Percentiles rank a stretch among this genome's conserved stretches.
These are phyloP conservation scores for Busseola fusca DNA, from an alignment of 2,888 invertebrate genomes.

Conservation along the genomic window DNA sequence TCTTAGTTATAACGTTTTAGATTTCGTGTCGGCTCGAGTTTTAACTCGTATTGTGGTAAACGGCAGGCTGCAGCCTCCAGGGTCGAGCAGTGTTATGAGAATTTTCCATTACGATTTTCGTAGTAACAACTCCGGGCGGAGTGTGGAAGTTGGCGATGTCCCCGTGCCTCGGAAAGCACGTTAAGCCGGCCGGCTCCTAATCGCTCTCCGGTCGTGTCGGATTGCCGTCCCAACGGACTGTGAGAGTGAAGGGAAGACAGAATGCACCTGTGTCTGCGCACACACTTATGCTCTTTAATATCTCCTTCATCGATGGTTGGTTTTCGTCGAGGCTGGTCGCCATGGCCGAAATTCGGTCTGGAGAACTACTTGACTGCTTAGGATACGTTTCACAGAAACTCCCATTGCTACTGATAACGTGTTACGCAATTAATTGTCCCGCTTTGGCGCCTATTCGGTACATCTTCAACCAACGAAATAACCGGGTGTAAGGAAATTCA, in stretches of 20 bases:
- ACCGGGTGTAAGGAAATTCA: neutral
- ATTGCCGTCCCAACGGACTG: neutral
- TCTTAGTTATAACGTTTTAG: conserved; percentile 30
- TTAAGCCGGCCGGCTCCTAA: neutral
- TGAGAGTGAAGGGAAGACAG: neutral
- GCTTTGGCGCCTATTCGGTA: neutral
- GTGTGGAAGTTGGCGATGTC: neutral
- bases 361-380: neutral
- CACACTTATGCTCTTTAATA: neutral
- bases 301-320: neutral
- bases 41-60: neutral
- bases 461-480: neutral
- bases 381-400: neutral
- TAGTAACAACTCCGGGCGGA: neutral
- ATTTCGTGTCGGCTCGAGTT: neutral
- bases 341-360: neutral
- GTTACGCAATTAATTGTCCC: neutral
- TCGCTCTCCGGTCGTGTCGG: neutral
- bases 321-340: neutral
- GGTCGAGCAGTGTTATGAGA: too few species aligned
- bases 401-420: neutral
- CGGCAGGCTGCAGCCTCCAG: neutral
- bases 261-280: neutral
- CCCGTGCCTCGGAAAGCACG: neutral
- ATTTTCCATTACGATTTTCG: too few species aligned